These are phyloP conservation scores for Strigamia transsilvanica DNA, from an alignment of 2,888 invertebrate genomes.

Conservation along the genomic window DNA sequence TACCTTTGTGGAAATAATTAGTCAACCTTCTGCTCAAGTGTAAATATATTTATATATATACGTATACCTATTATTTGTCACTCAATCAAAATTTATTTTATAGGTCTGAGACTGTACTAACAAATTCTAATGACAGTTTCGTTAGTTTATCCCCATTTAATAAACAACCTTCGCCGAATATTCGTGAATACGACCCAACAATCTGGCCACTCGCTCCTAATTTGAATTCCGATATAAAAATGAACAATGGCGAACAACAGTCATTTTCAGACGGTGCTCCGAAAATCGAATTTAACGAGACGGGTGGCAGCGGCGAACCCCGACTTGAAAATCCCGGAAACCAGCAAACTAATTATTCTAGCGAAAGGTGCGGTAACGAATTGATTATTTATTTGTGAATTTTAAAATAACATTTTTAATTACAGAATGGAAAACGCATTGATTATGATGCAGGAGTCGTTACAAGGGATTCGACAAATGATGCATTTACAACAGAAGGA, in stretches of 20 bases:
- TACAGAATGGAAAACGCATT: conserved; percentile 56
- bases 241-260: background rate
- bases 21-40: background rate
- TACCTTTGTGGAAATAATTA: background rate
- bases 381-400: background rate
- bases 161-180: conserved; percentile 17
- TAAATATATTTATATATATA: conserved; percentile 16
- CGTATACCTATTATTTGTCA: no score
- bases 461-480: conserved; percentile 58
- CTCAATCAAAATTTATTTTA: background rate
- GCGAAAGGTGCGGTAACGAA: background rate
- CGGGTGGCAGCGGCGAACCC: background rate
- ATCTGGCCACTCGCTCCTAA: conserved; percentile 57
- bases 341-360: background rate
- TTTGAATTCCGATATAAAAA: conserved; percentile 54
- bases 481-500: conserved; percentile 61
- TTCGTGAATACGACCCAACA: conserved; percentile 55
- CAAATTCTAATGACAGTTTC: background rate
- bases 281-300: background rate
- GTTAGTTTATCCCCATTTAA: conserved; percentile 7
- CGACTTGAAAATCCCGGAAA: background rate
- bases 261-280: background rate
- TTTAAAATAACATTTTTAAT: conserved; percentile 48
- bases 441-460: conserved; percentile 59
- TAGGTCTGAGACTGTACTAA: background rate